These are phyloP conservation scores for Hiodon alosoides DNA, from an alignment of 2,113 vertebrate species.

Conservation along the genomic window DNA sequence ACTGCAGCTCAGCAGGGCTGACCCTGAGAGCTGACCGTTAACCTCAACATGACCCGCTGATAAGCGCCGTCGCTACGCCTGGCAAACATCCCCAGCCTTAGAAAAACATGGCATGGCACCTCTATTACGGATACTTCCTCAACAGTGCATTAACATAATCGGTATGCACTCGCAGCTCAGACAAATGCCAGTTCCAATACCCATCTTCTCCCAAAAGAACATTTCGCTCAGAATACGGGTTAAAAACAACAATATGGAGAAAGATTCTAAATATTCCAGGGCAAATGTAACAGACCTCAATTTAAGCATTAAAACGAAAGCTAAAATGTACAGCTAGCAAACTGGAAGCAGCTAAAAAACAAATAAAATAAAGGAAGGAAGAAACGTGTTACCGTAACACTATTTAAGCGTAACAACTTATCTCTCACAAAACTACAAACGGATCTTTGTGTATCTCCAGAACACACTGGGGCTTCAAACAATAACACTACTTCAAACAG, in stretches of 20 bases:
- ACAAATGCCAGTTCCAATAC: background rate
- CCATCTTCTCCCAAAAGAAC: background rate
- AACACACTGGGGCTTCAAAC: background rate
- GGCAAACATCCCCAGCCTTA: conserved; percentile 54
- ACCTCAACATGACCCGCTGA: conserved; percentile 58
- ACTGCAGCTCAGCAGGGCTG: background rate
- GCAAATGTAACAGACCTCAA: no score
- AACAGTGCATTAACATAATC: conserved; percentile 10
- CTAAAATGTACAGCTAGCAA: background rate
- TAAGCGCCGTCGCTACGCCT: conserved; percentile 53
- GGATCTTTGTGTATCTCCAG: background rate
- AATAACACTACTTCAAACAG: conserved; percentile 8
- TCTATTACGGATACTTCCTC: conserved; percentile 7
- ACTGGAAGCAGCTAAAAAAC: background rate
- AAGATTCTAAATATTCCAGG: background rate
- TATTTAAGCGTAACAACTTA: conserved; percentile 9
- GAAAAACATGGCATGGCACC: conserved; percentile 30
- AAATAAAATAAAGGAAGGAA: background rate
- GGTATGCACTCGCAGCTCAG: background rate
- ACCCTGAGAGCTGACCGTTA: conserved; percentile 47
- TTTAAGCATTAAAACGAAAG: background rate
- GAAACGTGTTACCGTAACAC: background rate
- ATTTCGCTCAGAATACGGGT: background rate
- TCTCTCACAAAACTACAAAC: conserved; percentile 5
- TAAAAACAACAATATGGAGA: no score